These are phyloP conservation scores for Strix occidentalis DNA, from an alignment of 2,797 vertebrate genomes.

Conservation along the genomic window DNA sequence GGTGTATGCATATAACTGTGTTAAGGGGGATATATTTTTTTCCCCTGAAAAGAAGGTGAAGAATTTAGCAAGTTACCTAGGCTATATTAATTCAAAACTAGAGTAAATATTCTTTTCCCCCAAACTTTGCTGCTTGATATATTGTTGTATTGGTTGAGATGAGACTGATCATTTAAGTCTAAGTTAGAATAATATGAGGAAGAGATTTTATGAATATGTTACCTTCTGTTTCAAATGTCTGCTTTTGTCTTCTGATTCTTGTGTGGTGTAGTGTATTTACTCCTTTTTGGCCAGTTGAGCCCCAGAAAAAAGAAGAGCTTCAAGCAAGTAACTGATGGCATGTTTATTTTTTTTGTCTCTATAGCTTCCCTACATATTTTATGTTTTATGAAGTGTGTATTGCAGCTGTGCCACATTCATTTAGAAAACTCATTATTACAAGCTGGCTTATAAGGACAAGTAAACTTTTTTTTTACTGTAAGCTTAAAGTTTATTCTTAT, in stretches of 20 bases:
- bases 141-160: constrained; percentile 36
- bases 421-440: constrained; percentile 72
- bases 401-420: constrained; percentile 78
- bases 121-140: not conserved
- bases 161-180: constrained; percentile 39
- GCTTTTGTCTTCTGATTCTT: constrained; percentile 85
- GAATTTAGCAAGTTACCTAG: not conserved
- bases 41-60: not conserved
- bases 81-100: not conserved
- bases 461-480: constrained; percentile 42
- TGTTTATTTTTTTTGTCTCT: constrained; percentile 85
- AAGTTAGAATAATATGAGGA: constrained; percentile 45
- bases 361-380: constrained; percentile 78
- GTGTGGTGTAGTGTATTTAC: constrained; percentile 89
- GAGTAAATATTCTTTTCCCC: not conserved
- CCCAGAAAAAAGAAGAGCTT: constrained; percentile 95
- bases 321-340: constrained; percentile 98
- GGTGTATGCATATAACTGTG: not conserved
- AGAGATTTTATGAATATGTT: constrained; percentile 65
- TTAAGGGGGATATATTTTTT: not conserved
- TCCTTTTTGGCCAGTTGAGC: constrained; percentile 93
- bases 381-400: constrained; percentile 77
- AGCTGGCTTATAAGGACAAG: constrained; percentile 70
- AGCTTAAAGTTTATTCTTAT: constrained; percentile 41
- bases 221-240: constrained; percentile 79